Conservation (phyloP, 1,140 invertebrate genomes). For the Paralvinella palmiformis region DNA sequence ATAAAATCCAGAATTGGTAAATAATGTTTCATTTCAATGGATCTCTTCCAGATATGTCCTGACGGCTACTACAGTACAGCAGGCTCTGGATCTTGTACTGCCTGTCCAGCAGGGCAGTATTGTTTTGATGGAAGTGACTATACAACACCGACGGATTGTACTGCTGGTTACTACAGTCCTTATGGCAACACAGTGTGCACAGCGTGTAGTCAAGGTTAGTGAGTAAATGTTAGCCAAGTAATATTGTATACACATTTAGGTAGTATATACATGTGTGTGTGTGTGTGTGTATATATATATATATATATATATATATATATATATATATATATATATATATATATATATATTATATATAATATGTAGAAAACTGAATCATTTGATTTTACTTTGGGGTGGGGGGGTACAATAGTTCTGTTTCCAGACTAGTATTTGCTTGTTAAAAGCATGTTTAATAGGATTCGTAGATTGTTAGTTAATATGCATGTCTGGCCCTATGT, state of each 20-base stretch:
- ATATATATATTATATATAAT: too few species aligned
- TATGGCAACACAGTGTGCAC: conserved; percentile 20
- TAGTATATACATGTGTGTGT: background rate
- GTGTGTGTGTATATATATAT: background rate
- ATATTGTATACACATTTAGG: background rate
- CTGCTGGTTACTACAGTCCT: conserved; percentile 36
- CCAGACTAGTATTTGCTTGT: too few species aligned
- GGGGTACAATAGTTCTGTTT: too few species aligned
- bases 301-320: too few species aligned
- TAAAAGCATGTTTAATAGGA: too few species aligned
- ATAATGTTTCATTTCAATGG: background rate
- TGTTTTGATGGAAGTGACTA: conserved; percentile 31
- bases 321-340: too few species aligned
- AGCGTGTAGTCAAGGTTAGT: conserved; percentile 24
- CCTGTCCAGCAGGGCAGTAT: conserved; percentile 27
- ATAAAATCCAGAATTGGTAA: background rate
- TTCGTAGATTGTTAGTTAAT: too few species aligned
- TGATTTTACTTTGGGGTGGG: too few species aligned
- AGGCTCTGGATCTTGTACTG: conserved; percentile 20
- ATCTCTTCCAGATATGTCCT: conserved; percentile 22
- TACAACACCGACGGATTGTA: conserved; percentile 30
- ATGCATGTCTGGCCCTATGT: too few species aligned
- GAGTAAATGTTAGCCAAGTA: background rate
- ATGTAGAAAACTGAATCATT: too few species aligned
- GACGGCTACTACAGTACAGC: conserved; percentile 37